Base-by-base conservation (phyloP, 2,113 vertebrate genomes). In the Progne subis region DNA sequence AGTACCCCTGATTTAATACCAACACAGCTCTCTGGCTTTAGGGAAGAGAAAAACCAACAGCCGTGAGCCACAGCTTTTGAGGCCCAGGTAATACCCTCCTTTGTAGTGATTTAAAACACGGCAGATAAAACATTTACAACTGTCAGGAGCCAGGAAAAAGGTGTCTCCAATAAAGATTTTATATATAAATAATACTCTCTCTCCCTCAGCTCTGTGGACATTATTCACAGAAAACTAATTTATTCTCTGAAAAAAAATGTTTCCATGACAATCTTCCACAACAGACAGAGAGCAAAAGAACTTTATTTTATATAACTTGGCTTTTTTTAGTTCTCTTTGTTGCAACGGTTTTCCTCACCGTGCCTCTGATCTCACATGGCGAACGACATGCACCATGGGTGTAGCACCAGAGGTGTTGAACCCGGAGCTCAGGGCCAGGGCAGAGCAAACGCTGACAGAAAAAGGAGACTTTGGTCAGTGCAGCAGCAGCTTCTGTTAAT, bases 181-280 rank as follows among this genome's bases (percentile, higher is more conserved):
- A 78, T 92, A 91, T 37, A 91, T 50, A 78, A 94, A 90, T 79
- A 94, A 79, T 60, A 64, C 8, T 7, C 69, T 47, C 34, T 59
- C 78, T 92, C 78, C 39, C 52, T 44, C 53, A 88, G 87, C 65
- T 92, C 41, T 47, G 49, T n/a, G 77, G 60, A 86, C 87, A 82
- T 76, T 93, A 90, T 90, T 92, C 92, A 88, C 83, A 91, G 94
- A 97, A 97, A 96, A 94, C 32, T 80, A 94, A 94, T 92, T 86
- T 93, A 81, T 91, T 95, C 96, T 79, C 77, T 25, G 47, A 47
- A 94, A 93, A 93, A 94, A 95, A 96, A 95, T 86, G 96, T 97
- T 95, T 96, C 96, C 95, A 97, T 97, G 93, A 95, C 95, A 96
- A 95, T 97, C 93, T 94, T 95, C 84, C 67, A 93, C 93, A 96